Conservation (phyloP, 2,888 invertebrate genomes). For the Baronia brevicornis region DNA sequence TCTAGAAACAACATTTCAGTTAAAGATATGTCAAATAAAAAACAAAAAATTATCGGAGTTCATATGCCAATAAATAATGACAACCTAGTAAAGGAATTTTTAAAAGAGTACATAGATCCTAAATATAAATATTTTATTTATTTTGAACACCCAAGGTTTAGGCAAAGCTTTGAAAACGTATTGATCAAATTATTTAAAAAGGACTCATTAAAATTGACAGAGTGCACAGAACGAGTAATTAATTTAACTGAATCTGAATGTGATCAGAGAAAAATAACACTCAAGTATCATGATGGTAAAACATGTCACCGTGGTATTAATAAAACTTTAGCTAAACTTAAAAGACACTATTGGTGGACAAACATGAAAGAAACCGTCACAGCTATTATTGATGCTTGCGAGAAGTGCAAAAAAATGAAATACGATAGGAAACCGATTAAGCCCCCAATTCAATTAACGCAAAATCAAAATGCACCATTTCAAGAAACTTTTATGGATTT, state of each 20-base stretch:
- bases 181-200: constrained; percentile 10
- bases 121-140: constrained; percentile 17
- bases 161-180: constrained; percentile 4
- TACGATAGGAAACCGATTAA: constrained; percentile 15
- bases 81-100: constrained; percentile 14
- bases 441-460: constrained; percentile 9
- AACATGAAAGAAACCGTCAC: constrained; percentile 17
- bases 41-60: constrained; percentile 26
- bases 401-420: constrained; percentile 15
- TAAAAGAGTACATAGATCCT: constrained; percentile 13
- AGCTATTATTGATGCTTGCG: constrained; percentile 13
- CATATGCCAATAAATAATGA: constrained; percentile 20
- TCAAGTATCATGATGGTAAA: constrained; percentile 15
- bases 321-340: constrained; percentile 13
- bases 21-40: constrained; percentile 20
- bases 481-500: constrained; percentile 14
- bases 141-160: constrained; percentile 6
- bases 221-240: constrained; percentile 15
- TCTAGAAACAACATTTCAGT: constrained; percentile 19
- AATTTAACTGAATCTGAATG: constrained; percentile 6
- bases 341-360: constrained; percentile 14
- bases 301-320: constrained; percentile 18
- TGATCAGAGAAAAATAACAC: constrained; percentile 10
- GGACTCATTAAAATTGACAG: constrained; percentile 9
- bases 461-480: constrained; percentile 12